Evolutionary conservation across 2,888 invertebrate species (phyloP), one percentile per base, ranked within the genome.

Genomic region (Callyntrura guangdongensis): DNA sequence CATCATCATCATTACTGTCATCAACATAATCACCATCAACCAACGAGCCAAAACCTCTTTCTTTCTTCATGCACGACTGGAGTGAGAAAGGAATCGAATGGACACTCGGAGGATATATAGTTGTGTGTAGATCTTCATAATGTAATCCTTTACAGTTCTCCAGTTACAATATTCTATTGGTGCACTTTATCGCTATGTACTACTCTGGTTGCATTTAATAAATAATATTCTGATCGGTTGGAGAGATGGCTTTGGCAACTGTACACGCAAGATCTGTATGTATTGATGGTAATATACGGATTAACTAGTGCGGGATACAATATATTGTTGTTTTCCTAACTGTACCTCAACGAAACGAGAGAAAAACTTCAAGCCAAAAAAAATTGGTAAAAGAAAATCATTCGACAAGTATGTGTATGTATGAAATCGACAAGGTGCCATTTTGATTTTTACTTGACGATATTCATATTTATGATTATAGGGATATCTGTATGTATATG

Each of bases 1-100:
- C 14, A 83, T 83, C 83, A 27, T 69, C 47, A 53, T 47, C 69
- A 61, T 69, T 45, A 69, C 69, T 59, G 84, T 85, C 85, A 49
- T 84, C 69, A 84, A 22, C 56, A 72, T 72, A 72, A 72, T 72
- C 85, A 20, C 69, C 45, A 69, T 69, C 12, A 67, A 8, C n/a
- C 61, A n/a, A n/a, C n/a, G n/a, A n/a, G n/a, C n/a, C n/a, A 61
- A 61, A 6, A 36, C 17, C 61, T 64, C 1, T 20, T 64, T 64
- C 64, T 9, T 6, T 64, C n/a, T 47, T 36, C 47, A 72, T 72
- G 72, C 72, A 72, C 47, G 72, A 17, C 64, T 64, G 64, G 8
- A 11, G 56, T 36, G 36, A 56, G 14, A 22, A n/a, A 64, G 5
- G 22, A 5, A 11, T 64, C 6, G 36, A 17, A 3, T 64, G 64